Evolutionary conservation across 2,888 invertebrate species (phyloP).

Genomic region (Drosophila leonis): DNA sequence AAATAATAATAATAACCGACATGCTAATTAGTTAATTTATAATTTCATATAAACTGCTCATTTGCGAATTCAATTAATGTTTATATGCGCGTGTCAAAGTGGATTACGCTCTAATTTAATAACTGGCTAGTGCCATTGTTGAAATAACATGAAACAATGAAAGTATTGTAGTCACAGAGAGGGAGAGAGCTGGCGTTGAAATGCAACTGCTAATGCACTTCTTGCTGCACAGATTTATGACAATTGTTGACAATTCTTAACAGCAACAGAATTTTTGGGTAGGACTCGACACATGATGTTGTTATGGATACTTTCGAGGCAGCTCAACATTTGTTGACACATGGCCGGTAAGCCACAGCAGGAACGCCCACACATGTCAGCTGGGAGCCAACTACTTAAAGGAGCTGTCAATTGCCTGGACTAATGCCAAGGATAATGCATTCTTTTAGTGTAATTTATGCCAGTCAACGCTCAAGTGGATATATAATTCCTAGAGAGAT

Average conservation of each 20-base stretch:
- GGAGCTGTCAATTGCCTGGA: slow-evolving; percentile 68
- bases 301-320: slow-evolving; percentile 31
- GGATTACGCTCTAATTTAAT: slow-evolving; percentile 77
- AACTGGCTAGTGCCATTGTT: slow-evolving; percentile 44
- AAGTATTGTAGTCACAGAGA: slow-evolving; percentile 8
- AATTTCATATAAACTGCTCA: slow-evolving; percentile 70
- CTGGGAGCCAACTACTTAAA: slow-evolving; percentile 43
- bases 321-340: slow-evolving; percentile 70
- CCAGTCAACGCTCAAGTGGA: slow-evolving; percentile 62
- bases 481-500: slow-evolving; percentile 37
- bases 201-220: slow-evolving; percentile 32
- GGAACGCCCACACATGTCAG: slow-evolving; percentile 52
- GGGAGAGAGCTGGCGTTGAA: slow-evolving; percentile 6
- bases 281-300: slow-evolving; percentile 30
- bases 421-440: slow-evolving; percentile 63
- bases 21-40: slow-evolving; percentile 72
- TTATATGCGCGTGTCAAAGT: slow-evolving; percentile 62
- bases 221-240: slow-evolving; percentile 39
- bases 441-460: slow-evolving; percentile 63
- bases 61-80: slow-evolving; percentile 74
- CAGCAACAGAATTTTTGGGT: neutral
- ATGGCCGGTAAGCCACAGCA: slow-evolving; percentile 62
- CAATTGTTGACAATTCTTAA: slow-evolving; percentile 41
- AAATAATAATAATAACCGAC: slow-evolving; percentile 42
- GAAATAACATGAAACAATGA: slow-evolving; percentile 7